Base-by-base conservation (phyloP, 2,888 invertebrate genomes). In the Eurytoma californica region DNA sequence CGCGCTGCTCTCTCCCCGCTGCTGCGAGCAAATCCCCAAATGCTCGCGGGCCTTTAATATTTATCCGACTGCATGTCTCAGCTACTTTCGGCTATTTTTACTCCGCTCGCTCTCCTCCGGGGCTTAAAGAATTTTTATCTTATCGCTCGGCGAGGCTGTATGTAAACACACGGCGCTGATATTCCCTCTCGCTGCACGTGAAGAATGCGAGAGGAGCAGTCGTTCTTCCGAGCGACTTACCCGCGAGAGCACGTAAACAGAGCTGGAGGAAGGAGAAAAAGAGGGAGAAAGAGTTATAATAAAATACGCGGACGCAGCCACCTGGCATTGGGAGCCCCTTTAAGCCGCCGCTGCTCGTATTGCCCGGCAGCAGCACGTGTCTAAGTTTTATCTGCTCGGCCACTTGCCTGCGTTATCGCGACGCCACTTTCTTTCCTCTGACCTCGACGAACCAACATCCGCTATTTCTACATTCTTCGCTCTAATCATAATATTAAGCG, bases 71-170 rank as follows among this genome's bases (percentile, higher is more conserved):
- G 13, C 39, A 7, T 63, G 7, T 9, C 61, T 16, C n/a, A 13
- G 30, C n/a, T 30, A n/a, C 28, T 14, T 14, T 28, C n/a, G 3
- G 39, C 18, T 58, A 67, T 67, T 24, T 60, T 51, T 57, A 68
- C 28, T 20, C 24, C 16, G 4, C 3, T 63, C 47, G 16, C 3
- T 39, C 55, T 39, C 14, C 20, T 12, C 53, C 28, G 18, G 18
- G 47, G 16, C n/a, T 51, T 51, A 67, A 18, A 30, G 67, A 28
- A 63, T 69, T 63, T 75, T 76, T 76, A 69, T 76, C 76, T 76
- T 76, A 63, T 76, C 68, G 69, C 49, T 74, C 55, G 14, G 24
- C 24, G 24, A 1, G 12, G 57, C 72, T 16, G 20, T 7, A 20
- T 65, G 65, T 73, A 73, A 72, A 72, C 55, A 65, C 65, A 39